Base-by-base conservation (phyloP, 2,888 invertebrate species). In the Diaprepes abbreviatus region DNA sequence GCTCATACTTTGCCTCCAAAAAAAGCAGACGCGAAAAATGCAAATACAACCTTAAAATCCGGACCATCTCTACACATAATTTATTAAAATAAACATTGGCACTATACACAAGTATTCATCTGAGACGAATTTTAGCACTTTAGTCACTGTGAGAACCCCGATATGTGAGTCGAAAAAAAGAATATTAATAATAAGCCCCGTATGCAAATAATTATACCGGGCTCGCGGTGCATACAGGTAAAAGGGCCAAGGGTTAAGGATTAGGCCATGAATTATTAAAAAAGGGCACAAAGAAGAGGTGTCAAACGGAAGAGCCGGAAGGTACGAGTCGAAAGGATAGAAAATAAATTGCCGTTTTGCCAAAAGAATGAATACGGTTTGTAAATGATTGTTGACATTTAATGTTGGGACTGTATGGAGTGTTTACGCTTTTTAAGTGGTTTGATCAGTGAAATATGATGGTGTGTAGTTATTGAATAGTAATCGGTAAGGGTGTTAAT, bases 301-400 rank as follows among this genome's bases (percentile, higher is more conserved):
- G 71, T 71, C 71, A 71, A 63, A 58, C 60, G 31, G 33, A 62
- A 50, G 48, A 50, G 48, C 48, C 48, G 16, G 16, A 28, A 50
- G 16, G 48, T 50, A 40, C 58, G 40, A 50, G 43, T 48, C 38
- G 57, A 45, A 62, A 45, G 48, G 57, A 64, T 40, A 40, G 66
- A 21, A 68, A 68, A 71, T 71, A 71, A 71, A 71, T 71, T 71
- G 65, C 60, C 60, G 60, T 58, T 68, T 54, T 66, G 62, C 57
- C 66, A 57, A 66, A 63, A 66, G 66, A 71, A 68, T 68, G 68
- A 52, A 45, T 67, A 60, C 59, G 71, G 71, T 67, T 68, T 71
- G 71, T 71, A 71, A 71, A 71, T 71, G 68, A 67, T 71, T 71
- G 65, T 71, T 71, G 71, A 71, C 71, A 50, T 71, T 71, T 68